Conservation (phyloP, 1,140 invertebrate genomes). For the Dysdera silvatica region DNA sequence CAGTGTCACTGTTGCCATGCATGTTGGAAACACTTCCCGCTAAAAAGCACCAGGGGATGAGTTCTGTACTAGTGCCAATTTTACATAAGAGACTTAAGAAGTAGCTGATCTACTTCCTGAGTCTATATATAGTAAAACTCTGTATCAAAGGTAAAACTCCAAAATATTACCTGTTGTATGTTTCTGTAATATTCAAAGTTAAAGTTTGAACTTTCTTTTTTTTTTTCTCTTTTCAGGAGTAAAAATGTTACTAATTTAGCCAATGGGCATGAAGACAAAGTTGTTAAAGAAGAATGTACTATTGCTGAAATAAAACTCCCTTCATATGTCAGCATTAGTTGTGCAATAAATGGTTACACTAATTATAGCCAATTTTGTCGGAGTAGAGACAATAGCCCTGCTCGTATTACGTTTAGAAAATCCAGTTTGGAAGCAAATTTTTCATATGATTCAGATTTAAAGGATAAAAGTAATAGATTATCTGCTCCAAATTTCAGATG, state of each 20-base stretch:
- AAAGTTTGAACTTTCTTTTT: too few relatives aligned
- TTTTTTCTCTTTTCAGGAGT: neutral
- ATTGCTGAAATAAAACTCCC: slow-evolving; percentile 46
- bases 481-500: neutral
- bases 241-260: neutral
- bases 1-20: too few relatives aligned
- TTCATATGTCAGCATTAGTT: slow-evolving; percentile 76
- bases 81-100: too few relatives aligned
- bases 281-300: slow-evolving; percentile 10
- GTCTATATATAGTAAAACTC: neutral
- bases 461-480: too few relatives aligned
- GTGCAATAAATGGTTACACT: slow-evolving; percentile 81
- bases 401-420: slow-evolving; percentile 28
- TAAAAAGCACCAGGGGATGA: too few relatives aligned
- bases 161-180: too few relatives aligned
- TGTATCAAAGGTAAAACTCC: too few relatives aligned
- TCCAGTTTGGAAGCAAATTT: slow-evolving; percentile 14
- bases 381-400: slow-evolving; percentile 40
- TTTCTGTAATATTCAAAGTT: too few relatives aligned
- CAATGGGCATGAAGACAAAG: neutral
- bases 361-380: slow-evolving; percentile 66
- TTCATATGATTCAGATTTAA: neutral
- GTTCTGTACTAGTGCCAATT: too few relatives aligned
- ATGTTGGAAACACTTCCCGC: too few relatives aligned
- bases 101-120: neutral